Evolutionary conservation across 1,140 invertebrate species (phyloP), one percentile per base, ranked within the genome.

Genomic region (Oedothorax gibbosus): DNA sequence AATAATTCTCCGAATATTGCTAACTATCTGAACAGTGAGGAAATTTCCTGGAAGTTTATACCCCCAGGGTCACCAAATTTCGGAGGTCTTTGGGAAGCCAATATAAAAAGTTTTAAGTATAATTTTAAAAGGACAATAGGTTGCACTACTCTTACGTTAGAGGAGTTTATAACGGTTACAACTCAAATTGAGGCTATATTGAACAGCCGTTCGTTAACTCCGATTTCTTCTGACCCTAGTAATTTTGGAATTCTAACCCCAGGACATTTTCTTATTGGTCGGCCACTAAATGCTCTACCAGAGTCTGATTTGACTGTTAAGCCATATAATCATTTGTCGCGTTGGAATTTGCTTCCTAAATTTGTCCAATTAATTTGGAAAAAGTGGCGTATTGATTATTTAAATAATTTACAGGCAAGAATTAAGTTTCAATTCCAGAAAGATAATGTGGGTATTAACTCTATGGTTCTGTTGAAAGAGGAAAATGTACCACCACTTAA

Each of bases 241-340:
- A 57, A 57, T 18, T 15, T 72, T 51, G 21, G 15, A 50, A 50
- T 72, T 8, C 64, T 83, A 62, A 77, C 57, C 7, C 51, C 62
- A 54, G 83, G 53, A 10, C 83, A 85, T 72, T 83, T 85, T 49
- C 54, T 77, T 62, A 79, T 85, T 0, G 62, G 72, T 3, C 60
- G 73, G 20, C 60, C 71, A 8, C 14, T 75, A 50, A 72, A 21
- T 57, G 10, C 65, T 15, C 0, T 66, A 50, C 14, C 18, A 0
- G 51, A 69, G 4, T 10, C 15, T 65, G 20, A 2, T 18, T 0
- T 71, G 7, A 12, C 60, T 14, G 21, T 49, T 79, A 18, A 9
- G 9, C 21, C 62, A 18, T 0, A 53, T 53, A 69, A 69, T 9
- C 8, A 14, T 20, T 54, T 69, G 54, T 21, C 18, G 0, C 4